phyloP scores from a whole-genome alignment of 2,888 invertebrate genomes.

The Muschampia plurimacula region DNA sequence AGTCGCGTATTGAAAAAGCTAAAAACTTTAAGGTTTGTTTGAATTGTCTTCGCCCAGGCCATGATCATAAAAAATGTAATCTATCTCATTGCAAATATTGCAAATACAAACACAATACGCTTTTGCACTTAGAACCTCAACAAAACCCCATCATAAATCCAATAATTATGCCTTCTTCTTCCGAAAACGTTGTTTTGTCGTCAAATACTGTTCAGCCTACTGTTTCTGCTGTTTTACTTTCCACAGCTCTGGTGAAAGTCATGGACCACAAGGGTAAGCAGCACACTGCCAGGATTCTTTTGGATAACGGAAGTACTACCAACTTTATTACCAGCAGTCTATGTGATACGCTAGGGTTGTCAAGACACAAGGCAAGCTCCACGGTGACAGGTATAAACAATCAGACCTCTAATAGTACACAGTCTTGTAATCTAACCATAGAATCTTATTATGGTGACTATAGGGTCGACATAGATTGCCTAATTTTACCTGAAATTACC shows the following conservation, averaged over 20 bases:
- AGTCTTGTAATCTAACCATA: slow-evolving; percentile 42
- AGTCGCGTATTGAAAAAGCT: slow-evolving; percentile 32
- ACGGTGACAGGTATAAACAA: slow-evolving; percentile 47
- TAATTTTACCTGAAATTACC: slow-evolving; percentile 45
- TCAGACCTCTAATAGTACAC: slow-evolving; percentile 40
- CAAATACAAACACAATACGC: neutral
- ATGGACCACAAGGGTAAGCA: slow-evolving; percentile 5
- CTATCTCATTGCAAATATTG: slow-evolving; percentile 34
- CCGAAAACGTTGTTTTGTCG: neutral
- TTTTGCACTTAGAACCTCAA: slow-evolving; percentile 3
- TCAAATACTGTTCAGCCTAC: slow-evolving; percentile 4
- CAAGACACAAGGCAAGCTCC: slow-evolving; percentile 36
- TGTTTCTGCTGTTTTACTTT: slow-evolving; percentile 23
- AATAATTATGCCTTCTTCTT: neutral
- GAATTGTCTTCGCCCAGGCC: slow-evolving; percentile 43
- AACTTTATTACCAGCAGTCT: slow-evolving; percentile 41
- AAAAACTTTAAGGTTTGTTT: slow-evolving; percentile 43
- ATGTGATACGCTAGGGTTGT: slow-evolving; percentile 42
- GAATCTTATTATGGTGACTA: slow-evolving; percentile 39
- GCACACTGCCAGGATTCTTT: slow-evolving; percentile 25
- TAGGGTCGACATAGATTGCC: slow-evolving; percentile 37
- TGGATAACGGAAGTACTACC: slow-evolving; percentile 42
- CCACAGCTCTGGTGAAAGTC: slow-evolving; percentile 40
- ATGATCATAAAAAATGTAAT: slow-evolving; percentile 38
- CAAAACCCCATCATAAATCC: neutral